Percentiles rank a stretch among this genome's conserved stretches.
These are phyloP conservation scores for Lasioglossum leucozonium DNA, from an alignment of 2,888 invertebrate species.

Conservation along the genomic window DNA sequence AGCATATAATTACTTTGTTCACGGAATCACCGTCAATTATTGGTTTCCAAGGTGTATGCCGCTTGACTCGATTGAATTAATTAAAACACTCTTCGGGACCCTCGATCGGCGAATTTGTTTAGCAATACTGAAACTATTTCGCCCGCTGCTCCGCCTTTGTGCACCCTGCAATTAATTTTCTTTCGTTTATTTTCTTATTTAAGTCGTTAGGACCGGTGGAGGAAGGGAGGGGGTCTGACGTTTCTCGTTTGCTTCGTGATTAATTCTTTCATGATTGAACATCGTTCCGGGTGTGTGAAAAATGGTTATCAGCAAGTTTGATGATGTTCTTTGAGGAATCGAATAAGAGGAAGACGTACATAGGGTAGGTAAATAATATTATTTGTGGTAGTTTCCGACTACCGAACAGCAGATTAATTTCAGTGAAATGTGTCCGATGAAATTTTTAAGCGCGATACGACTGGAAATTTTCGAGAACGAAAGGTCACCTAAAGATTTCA, in stretches of 20 bases:
- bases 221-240: background rate
- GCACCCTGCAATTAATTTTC: background rate
- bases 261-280: background rate
- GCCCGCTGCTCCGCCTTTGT: background rate
- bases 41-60: background rate
- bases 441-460: background rate
- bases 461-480: background rate
- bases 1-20: slow-evolving; percentile 2
- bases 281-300: background rate
- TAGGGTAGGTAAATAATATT: background rate
- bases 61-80: slow-evolving; percentile 9
- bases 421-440: too few relatives aligned
- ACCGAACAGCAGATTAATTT: too few relatives aligned
- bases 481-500: background rate
- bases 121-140: background rate
- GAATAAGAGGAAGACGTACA: background rate
- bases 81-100: background rate
- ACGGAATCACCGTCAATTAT: background rate
- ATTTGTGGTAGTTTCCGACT: background rate
- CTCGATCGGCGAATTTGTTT: background rate
- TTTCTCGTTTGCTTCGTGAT: background rate
- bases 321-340: too few relatives aligned
- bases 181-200: background rate
- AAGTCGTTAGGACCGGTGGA: background rate
- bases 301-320: background rate